These are phyloP conservation scores for Pogonomyrmex barbatus DNA, from an alignment of 1,140 invertebrate species.

Conservation along the genomic window DNA sequence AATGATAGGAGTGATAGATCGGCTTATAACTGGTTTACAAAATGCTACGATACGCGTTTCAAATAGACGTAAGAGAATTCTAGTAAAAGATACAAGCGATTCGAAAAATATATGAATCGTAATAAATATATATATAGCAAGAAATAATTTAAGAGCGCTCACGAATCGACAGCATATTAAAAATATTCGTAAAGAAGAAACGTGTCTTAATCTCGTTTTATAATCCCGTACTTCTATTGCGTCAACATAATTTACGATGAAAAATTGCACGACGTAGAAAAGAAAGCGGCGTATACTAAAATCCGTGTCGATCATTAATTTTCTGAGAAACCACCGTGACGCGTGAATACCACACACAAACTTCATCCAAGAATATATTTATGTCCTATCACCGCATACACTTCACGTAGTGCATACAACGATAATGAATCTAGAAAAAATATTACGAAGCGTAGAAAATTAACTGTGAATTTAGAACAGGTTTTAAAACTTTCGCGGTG, in stretches of 20 bases:
- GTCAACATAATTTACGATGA: slow-evolving; percentile 60
- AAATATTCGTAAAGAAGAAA: slow-evolving; percentile 38
- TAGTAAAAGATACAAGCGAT: neutral
- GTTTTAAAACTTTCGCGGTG: neutral
- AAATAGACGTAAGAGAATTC: neutral
- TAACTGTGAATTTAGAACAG: slow-evolving; percentile 22
- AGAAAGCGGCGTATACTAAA: slow-evolving; percentile 40
- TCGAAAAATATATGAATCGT: neutral
- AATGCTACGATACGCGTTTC: neutral
- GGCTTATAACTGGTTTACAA: neutral
- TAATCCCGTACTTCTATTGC: slow-evolving; percentile 32
- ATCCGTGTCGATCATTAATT: slow-evolving; percentile 60
- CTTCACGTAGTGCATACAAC: neutral
- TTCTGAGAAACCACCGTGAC: slow-evolving; percentile 53
- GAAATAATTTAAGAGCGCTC: slow-evolving; percentile 27
- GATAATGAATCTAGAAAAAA: slow-evolving; percentile 34
- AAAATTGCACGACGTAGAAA: slow-evolving; percentile 41
- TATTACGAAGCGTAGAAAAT: slow-evolving; percentile 15
- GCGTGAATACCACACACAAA: slow-evolving; percentile 40
- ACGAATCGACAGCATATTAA: neutral
- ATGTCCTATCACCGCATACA: slow-evolving; percentile 2
- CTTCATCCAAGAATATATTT: slow-evolving; percentile 39
- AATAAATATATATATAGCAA: neutral
- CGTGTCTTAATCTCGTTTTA: slow-evolving; percentile 45
- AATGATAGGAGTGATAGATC: slow-evolving; percentile 11